Base-by-base conservation (phyloP, 2,888 invertebrate genomes). In the Parnassius orleans region DNA sequence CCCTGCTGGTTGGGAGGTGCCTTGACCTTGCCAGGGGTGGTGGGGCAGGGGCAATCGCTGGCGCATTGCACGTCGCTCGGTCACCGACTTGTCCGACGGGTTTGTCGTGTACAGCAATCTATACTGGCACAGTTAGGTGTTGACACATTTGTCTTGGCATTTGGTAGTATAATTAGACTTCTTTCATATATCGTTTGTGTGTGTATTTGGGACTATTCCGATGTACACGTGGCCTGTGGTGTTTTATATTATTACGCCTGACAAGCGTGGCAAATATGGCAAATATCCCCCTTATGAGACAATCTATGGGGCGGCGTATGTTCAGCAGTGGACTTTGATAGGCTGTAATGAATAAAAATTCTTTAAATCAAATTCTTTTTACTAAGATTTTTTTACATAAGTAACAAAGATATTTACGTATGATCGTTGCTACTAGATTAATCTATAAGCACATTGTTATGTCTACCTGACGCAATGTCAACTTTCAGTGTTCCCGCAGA, bases 11-110 rank as follows among this genome's bases (percentile, higher is more conserved):
- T 67, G 70, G 75, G 79, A 75, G 80, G 80, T 80, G 73, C 74
- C 76, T 83, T 89, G 89, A 88, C 90, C 90, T 90, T 90, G 88
- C 74, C 76, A 74, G 82, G 84, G 79, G 76, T 68, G 68, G 70
- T 69, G 80, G 78, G 81, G 77, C 76, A 74, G 82, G 84, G 79
- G 76, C 68, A 68, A 70, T 69, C 79, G 78, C 81, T 77, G 69
- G 68, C 68, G 72, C 73, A 69, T 66, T 68, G 68, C 64, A 66
- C 69, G 67, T 65, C 74, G 71, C 72, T 65, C 87, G 87, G 86
- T 86, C 86, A 82, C 79, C 83, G 85, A 88, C 90, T 83, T 72
- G 79, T 68, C 72, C 65, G 73, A 84, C 87, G 75, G 79, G 84
- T 86, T 85, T 77, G 70, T 54, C 24, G 42, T 53, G 50, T 50